Base-by-base conservation (phyloP, 2,888 invertebrate species). In the Sesia apiformis region DNA sequence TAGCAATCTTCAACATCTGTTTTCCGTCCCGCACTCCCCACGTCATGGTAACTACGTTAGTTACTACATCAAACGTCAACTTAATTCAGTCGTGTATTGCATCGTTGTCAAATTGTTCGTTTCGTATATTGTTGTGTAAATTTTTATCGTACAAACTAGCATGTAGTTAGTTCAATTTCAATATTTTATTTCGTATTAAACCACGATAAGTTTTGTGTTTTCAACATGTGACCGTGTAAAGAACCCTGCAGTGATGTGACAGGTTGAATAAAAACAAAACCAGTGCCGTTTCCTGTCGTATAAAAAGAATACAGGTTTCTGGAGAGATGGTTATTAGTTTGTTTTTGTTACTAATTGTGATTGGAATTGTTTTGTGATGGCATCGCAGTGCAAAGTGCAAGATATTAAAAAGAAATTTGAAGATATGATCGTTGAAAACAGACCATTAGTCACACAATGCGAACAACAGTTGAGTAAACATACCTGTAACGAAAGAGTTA, bases 341-440 rank as follows among this genome's bases (percentile, higher is more conserved):
- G 40, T 52, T 52, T 52, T 39, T 40, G n/a, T 39, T 52, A 52
- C 38, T 8, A 52, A 23, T 23, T 23, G 23, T 23, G 23, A 23
- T 23, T 23, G 23, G 23, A 23, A 23, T 23, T 23, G 23, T 23
- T 23, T 23, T 83, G 88, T 78, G 77, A 84, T 89, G 89, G 75
- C 85, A 81, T 84, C 86, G 59, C 78, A 82, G 70, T 72, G 80
- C 58, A 78, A 80, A 81, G 93, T 93, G 51, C 92, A 91, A 84
- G 90, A 91, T 53, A 93, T 93, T 59, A 92, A 91, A 72, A 92
- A 86, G 76, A 91, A 91, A 79, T 93, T 93, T 68, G 93, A 93
- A 67, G 90, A 82, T 70, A 72, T 91, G 54, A 88, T 72, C 56
- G 66, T 65, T 4, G 84, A 86, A 51, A 74, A 65, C 55, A 72